A percentile compares a stretch with the other conserved stretches of the same genome.
Conservation (phyloP, 1,140 invertebrate species). For the Hetaerina americana region DNA sequence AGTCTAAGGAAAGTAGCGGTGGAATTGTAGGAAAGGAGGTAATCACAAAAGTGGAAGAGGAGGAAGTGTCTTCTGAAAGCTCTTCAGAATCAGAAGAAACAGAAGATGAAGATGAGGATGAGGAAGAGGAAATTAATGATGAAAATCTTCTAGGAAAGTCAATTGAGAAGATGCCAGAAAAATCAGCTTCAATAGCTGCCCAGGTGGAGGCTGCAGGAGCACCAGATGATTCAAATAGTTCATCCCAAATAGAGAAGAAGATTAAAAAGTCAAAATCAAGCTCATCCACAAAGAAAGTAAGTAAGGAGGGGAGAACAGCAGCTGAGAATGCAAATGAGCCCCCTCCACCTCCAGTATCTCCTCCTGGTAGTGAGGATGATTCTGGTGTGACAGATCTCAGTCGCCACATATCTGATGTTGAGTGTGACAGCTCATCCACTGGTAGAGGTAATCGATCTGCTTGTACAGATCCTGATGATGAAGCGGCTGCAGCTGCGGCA, state of each 20-base stretch:
- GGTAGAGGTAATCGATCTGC: background rate
- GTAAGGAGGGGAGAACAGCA: background rate
- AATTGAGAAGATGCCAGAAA: too few relatives aligned
- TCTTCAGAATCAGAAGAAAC: conserved; percentile 10
- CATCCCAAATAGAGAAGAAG: too few relatives aligned
- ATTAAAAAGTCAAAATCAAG: too few relatives aligned
- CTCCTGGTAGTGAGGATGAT: conserved; percentile 37
- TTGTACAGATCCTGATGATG: conserved; percentile 42
- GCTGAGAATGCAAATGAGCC: background rate
- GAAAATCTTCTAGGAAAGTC: background rate
- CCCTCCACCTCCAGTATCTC: background rate
- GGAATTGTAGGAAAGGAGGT: conserved; percentile 13
- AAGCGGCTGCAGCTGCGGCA: background rate
- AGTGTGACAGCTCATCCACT: conserved; percentile 18
- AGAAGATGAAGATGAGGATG: conserved; percentile 21
- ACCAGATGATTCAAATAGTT: too few relatives aligned
- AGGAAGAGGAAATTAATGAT: conserved; percentile 37
- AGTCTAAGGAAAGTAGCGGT: background rate
- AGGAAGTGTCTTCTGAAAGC: conserved; percentile 13
- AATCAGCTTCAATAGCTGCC: too few relatives aligned
- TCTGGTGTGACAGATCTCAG: conserved; percentile 59
- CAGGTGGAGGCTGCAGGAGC: too few relatives aligned
- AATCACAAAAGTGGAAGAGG: conserved; percentile 12
- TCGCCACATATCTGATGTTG: conserved; percentile 49
- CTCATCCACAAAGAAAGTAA: background rate